Conservation (phyloP, 1,140 invertebrate species). For the Apis cerana region DNA sequence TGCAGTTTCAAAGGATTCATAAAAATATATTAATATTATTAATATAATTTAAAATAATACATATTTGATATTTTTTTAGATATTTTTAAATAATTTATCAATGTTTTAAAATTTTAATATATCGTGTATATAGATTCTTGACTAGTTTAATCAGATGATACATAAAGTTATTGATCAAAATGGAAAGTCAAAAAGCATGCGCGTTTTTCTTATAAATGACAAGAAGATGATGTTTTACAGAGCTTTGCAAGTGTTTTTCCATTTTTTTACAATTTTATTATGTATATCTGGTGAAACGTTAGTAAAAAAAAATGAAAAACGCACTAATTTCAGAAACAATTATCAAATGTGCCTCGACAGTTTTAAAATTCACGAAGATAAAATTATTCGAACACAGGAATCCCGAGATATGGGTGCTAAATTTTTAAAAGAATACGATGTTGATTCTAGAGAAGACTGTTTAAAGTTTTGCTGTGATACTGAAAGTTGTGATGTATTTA, state of each 20-base stretch:
- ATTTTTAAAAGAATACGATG: slow-evolving; percentile 92
- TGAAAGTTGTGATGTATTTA: slow-evolving; percentile 93
- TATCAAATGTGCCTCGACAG: slow-evolving; percentile 82
- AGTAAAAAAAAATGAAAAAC: slow-evolving; percentile 63
- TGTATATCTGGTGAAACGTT: slow-evolving; percentile 56
- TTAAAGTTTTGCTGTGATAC: slow-evolving; percentile 93
- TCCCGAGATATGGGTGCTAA: slow-evolving; percentile 93
- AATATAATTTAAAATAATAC: background rate
- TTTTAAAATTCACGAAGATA: slow-evolving; percentile 92
- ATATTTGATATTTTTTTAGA: no score
- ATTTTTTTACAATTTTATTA: slow-evolving; percentile 70
- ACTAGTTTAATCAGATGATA: slow-evolving; percentile 9
- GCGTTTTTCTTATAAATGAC: slow-evolving; percentile 24
- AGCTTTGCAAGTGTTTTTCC: slow-evolving; percentile 65
- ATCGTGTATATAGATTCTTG: background rate
- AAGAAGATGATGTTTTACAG: slow-evolving; percentile 69
- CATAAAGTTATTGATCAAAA: slow-evolving; percentile 48
- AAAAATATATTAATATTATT: background rate
- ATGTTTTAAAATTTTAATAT: background rate
- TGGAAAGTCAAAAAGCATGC: slow-evolving; percentile 25
- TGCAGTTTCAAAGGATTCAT: background rate
- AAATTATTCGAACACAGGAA: slow-evolving; percentile 95
- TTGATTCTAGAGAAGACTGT: slow-evolving; percentile 90
- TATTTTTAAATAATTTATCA: background rate
- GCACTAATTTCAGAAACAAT: slow-evolving; percentile 53